A percentile compares a stretch with the other conserved stretches of the same genome.
Evolutionary conservation across 2,113 vertebrate species (phyloP).

Genomic region (Carassius carassius): DNA sequence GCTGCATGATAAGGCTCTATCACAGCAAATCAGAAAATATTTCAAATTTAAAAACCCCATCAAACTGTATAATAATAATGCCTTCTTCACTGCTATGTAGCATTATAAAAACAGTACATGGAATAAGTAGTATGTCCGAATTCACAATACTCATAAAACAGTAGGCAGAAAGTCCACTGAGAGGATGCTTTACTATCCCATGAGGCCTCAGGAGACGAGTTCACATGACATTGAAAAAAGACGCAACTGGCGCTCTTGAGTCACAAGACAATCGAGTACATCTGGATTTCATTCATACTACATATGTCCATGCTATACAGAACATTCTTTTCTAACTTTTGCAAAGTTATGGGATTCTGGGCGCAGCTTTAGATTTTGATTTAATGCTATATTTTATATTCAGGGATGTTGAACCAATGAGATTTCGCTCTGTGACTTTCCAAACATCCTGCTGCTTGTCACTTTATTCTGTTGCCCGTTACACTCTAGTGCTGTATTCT

Average conservation of each 20-base stretch:
- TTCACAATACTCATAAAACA: background rate
- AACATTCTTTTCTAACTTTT: background rate
- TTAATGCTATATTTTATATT: background rate
- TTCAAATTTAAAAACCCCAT: background rate
- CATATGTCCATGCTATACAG: background rate
- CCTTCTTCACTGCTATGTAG: background rate
- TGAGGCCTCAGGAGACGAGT: background rate
- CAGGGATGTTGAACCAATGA: background rate
- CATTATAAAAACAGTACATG: background rate
- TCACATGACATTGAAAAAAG: background rate
- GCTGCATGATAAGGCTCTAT: background rate
- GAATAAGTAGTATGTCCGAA: background rate
- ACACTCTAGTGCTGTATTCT: background rate
- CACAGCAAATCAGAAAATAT: background rate
- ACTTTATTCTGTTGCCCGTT: too few species aligned
- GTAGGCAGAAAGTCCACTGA: background rate
- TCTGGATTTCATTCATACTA: background rate
- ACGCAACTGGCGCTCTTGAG: background rate
- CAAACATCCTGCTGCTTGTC: background rate
- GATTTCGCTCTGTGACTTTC: background rate
- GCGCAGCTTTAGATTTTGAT: background rate
- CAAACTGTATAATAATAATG: background rate
- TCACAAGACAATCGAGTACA: background rate
- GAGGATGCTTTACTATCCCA: background rate
- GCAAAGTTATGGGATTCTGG: background rate